These are phyloP conservation scores for Drosophila seclusa DNA, from an alignment of 2,888 invertebrate genomes.

Conservation along the genomic window DNA sequence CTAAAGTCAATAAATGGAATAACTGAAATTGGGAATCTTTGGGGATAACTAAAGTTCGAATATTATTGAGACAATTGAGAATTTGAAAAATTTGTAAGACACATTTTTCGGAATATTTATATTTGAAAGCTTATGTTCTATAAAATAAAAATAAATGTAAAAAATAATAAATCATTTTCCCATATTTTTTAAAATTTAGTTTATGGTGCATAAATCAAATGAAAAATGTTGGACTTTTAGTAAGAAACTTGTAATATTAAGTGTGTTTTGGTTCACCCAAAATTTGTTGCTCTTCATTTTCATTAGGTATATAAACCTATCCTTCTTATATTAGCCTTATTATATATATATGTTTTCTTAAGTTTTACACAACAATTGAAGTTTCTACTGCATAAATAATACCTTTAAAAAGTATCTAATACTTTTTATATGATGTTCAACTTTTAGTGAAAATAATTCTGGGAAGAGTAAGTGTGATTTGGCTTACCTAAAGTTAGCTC, in stretches of 20 bases:
- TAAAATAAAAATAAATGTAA: background rate
- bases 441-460: background rate
- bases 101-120: background rate
- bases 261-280: background rate
- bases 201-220: background rate
- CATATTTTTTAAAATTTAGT: background rate
- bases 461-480: background rate
- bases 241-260: background rate
- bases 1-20: background rate
- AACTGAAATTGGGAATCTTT: background rate
- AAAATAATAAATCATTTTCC: accelerated
- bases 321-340: background rate
- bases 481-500: background rate
- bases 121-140: background rate
- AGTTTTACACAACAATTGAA: background rate
- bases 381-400: background rate
- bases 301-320: too few relatives aligned
- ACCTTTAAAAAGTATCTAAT: background rate
- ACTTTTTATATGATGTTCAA: background rate
- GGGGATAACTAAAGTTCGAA: background rate
- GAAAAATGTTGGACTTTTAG: background rate
- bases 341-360: background rate
- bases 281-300: too few relatives aligned
- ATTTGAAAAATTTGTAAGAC: too few relatives aligned
- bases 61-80: too few relatives aligned